Percentiles rank a stretch among this genome's conserved stretches.
Evolutionary conservation across 2,888 invertebrate species (phyloP).

Genomic region (Thymelicus acteon): DNA sequence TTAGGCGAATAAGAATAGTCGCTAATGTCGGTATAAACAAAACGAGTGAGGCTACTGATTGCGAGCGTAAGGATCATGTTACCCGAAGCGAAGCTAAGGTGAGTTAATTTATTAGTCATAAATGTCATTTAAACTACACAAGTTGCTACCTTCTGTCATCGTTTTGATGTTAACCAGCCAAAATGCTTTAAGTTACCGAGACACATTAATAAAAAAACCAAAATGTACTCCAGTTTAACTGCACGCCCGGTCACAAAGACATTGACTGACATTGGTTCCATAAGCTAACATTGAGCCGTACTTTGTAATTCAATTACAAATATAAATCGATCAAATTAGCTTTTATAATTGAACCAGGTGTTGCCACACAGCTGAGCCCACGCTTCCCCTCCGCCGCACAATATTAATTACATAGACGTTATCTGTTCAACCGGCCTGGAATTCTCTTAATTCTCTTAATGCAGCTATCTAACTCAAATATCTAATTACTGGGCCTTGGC

Average conservation of each 20-base stretch:
- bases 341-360: constrained; percentile 8
- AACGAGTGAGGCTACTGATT: too few relatives aligned
- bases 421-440: constrained; percentile 60
- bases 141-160: too few relatives aligned
- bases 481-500: constrained; percentile 82
- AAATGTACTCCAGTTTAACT: neutral
- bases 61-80: too few relatives aligned
- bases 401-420: constrained; percentile 61
- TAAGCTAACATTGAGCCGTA: neutral
- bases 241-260: neutral
- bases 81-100: too few relatives aligned
- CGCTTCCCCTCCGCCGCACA: constrained; percentile 35
- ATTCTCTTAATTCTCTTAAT: constrained; percentile 72
- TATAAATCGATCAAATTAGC: constrained; percentile 13
- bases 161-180: too few relatives aligned
- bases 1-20: too few relatives aligned
- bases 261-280: constrained; percentile 1
- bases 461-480: constrained; percentile 74
- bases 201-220: neutral
- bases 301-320: constrained; percentile 4
- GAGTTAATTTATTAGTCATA: too few relatives aligned
- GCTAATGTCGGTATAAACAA: too few relatives aligned
- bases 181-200: too few relatives aligned
- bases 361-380: constrained; percentile 1
- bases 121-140: too few relatives aligned